Conservation (phyloP, 92 coral and sea anemone genomes). For the Porites evermanni region DNA sequence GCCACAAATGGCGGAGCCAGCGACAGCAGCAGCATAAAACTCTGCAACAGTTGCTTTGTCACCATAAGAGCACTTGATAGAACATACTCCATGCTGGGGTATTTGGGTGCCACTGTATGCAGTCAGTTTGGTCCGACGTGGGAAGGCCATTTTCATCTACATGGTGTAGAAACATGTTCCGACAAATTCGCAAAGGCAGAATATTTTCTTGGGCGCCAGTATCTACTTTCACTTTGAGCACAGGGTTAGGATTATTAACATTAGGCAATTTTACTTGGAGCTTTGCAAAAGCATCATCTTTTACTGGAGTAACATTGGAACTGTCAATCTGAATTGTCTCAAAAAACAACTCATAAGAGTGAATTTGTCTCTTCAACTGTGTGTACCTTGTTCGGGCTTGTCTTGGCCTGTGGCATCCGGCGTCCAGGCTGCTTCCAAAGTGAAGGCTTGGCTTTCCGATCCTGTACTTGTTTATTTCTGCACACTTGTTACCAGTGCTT, state of each 20-base stretch:
- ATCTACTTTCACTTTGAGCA: constrained; percentile 55
- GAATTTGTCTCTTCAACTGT: background rate
- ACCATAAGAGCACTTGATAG: constrained; percentile 25
- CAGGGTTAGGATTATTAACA: constrained; percentile 11
- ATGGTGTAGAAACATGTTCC: constrained; percentile 33
- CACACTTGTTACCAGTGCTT: too few species aligned
- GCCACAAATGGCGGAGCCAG: constrained; percentile 53
- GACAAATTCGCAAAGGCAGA: constrained; percentile 30
- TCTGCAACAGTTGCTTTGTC: constrained; percentile 32
- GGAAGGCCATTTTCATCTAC: constrained; percentile 44
- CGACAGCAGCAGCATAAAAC: constrained; percentile 46
- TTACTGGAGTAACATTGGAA: background rate
- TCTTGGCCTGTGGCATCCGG: background rate
- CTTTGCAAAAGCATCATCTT: constrained; percentile 46
- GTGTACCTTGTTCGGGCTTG: constrained; percentile 1
- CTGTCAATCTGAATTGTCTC: constrained; percentile 19
- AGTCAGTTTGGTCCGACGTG: constrained; percentile 24
- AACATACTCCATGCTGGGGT: constrained; percentile 32
- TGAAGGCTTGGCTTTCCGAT: background rate
- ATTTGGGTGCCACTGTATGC: constrained; percentile 38
- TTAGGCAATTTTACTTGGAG: constrained; percentile 18
- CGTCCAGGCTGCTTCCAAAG: background rate
- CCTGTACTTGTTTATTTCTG: background rate
- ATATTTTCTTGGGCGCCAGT: constrained; percentile 59
- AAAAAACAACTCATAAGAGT: constrained; percentile 15